A percentile compares a stretch with the other conserved stretches of the same genome.
phyloP scores from a whole-genome alignment of 1,140 invertebrate genomes.

The Hypothenemus hampei region DNA sequence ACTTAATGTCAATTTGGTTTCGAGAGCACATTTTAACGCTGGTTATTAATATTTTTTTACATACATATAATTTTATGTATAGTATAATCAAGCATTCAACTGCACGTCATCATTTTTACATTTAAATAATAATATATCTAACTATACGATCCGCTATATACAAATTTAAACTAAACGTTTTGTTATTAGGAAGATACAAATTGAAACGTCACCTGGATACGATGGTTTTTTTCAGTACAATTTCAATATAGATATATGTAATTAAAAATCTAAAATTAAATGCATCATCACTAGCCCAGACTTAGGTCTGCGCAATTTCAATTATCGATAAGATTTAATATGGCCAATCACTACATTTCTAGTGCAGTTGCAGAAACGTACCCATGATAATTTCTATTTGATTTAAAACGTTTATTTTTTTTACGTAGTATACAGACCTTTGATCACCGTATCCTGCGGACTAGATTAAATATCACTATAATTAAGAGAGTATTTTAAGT shows the following conservation, averaged over 20 bases:
- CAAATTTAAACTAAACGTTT: conserved; percentile 22
- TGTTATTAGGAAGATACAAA: conserved; percentile 26
- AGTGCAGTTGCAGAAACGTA: conserved; percentile 26
- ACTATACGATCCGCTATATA: conserved; percentile 24
- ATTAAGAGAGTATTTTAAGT: no score
- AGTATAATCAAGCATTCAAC: conserved; percentile 30
- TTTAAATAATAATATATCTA: conserved; percentile 15
- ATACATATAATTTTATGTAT: not conserved
- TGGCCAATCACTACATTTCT: conserved; percentile 9
- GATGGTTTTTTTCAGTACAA: conserved; percentile 13
- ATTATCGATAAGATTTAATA: conserved; percentile 6
- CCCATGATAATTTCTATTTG: no score
- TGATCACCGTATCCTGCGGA: no score
- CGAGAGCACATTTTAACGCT: no score
- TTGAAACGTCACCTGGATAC: conserved; percentile 1
- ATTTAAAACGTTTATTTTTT: no score
- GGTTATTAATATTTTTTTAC: no score
- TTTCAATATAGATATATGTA: conserved; percentile 8
- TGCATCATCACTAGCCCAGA: conserved; percentile 20
- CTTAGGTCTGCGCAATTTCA: not conserved
- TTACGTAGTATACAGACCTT: no score
- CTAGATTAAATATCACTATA: no score
- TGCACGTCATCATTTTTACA: conserved; percentile 29
- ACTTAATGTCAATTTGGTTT: no score
- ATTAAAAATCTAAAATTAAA: conserved; percentile 12